phyloP scores from a whole-genome alignment of 1,140 invertebrate genomes.

The Gonioctena quinquepunctata region DNA sequence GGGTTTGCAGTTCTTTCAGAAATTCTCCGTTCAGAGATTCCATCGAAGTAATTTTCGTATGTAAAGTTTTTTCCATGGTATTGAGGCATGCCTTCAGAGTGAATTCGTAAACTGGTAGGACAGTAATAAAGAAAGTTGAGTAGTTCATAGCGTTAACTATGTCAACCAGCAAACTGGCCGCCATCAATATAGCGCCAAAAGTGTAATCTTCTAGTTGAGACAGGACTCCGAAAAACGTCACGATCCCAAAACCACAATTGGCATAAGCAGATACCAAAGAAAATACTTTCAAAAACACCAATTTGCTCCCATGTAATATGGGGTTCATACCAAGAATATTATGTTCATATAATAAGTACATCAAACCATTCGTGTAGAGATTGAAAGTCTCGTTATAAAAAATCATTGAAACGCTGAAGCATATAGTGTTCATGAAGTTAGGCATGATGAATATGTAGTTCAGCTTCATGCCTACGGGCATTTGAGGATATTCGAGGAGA shows the following conservation, averaged over 20 bases:
- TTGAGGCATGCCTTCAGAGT: background rate
- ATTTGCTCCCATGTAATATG: background rate
- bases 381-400: background rate
- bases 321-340: background rate
- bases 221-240: background rate
- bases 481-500: background rate
- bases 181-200: background rate
- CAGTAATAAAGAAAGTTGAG: background rate
- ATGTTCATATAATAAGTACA: background rate
- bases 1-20: background rate
- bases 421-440: background rate
- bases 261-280: background rate
- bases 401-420: background rate
- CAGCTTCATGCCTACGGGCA: background rate
- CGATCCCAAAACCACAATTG: background rate
- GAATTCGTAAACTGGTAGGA: background rate
- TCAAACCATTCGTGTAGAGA: background rate
- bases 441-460: background rate
- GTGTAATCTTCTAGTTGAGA: background rate
- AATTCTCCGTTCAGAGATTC: background rate
- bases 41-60: background rate
- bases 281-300: background rate
- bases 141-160: background rate
- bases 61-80: background rate
- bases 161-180: background rate